A percentile compares a stretch with the other conserved stretches of the same genome.
Evolutionary conservation across 2,888 invertebrate genomes (phyloP).

Genomic region (Rotaria socialis): DNA sequence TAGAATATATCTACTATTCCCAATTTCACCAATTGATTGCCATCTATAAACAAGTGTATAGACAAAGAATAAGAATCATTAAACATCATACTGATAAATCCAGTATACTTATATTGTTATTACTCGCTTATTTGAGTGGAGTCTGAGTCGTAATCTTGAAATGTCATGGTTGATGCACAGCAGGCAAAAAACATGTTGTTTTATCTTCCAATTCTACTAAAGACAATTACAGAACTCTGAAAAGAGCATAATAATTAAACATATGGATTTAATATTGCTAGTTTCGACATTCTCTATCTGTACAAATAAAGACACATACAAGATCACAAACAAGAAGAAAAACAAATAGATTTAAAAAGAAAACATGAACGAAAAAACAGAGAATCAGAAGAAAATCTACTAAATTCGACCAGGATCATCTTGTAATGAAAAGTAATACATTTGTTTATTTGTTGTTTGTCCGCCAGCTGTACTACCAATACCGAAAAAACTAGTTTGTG

Average conservation of each 20-base stretch:
- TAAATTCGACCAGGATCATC: not conserved
- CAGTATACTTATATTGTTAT: not conserved
- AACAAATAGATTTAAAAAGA: too few relatives aligned
- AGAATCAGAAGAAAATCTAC: not conserved
- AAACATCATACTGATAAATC: too few relatives aligned
- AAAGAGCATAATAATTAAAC: not conserved
- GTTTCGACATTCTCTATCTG: not conserved
- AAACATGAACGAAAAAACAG: not conserved
- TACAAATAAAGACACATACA: not conserved
- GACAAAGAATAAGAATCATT: too few relatives aligned
- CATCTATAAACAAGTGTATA: not conserved
- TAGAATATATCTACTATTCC: too few relatives aligned
- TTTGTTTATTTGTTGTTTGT: too few relatives aligned
- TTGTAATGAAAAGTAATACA: not conserved
- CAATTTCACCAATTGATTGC: too few relatives aligned
- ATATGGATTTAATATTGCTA: not conserved
- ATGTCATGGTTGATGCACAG: slow-evolving; percentile 5
- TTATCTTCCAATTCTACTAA: not conserved
- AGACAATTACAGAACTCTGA: not conserved
- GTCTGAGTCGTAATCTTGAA: not conserved
- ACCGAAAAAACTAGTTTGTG: not conserved
- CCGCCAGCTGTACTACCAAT: not conserved
- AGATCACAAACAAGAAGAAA: too few relatives aligned
- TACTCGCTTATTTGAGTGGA: not conserved
- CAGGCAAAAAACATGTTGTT: not conserved